A percentile compares a stretch with the other conserved stretches of the same genome.
Conservation (phyloP, 2,797 vertebrate species). For the Gobio occitaniae region DNA sequence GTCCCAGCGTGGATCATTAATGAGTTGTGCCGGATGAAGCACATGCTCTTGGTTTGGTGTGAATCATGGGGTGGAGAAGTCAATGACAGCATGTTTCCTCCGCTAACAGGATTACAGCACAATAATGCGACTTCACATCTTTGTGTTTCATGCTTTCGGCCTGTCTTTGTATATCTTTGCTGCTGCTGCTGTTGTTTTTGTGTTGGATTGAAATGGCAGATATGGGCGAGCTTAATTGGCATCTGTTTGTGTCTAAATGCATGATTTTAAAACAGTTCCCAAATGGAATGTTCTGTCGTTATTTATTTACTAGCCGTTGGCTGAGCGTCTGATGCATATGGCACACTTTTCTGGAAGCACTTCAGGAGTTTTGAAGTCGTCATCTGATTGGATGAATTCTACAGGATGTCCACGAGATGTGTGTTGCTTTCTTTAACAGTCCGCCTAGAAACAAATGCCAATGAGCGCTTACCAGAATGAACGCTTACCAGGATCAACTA, state of each 20-base stretch:
- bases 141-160: conserved; percentile 18
- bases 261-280: conserved; percentile 76
- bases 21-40: conserved; percentile 26
- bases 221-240: conserved; percentile 47
- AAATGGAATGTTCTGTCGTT: background rate
- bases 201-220: conserved; percentile 70
- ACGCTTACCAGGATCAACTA: no score
- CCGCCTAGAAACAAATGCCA: no score
- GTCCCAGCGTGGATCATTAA: conserved; percentile 44
- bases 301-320: background rate
- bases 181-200: conserved; percentile 57
- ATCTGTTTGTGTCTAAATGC: conserved; percentile 84
- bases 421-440: no score
- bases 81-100: conserved; percentile 57
- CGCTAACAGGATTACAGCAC: conserved; percentile 67
- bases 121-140: conserved; percentile 70
- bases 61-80: conserved; percentile 30
- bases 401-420: no score
- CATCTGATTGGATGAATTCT: no score
- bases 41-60: conserved; percentile 27
- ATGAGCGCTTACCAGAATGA: no score
- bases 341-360: no score
- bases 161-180: conserved; percentile 23
- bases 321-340: no score
- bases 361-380: no score